Percentiles rank a stretch among this genome's conserved stretches.
These are phyloP conservation scores for Frankliniella intonsa DNA, from an alignment of 2,888 invertebrate genomes.

Conservation along the genomic window DNA sequence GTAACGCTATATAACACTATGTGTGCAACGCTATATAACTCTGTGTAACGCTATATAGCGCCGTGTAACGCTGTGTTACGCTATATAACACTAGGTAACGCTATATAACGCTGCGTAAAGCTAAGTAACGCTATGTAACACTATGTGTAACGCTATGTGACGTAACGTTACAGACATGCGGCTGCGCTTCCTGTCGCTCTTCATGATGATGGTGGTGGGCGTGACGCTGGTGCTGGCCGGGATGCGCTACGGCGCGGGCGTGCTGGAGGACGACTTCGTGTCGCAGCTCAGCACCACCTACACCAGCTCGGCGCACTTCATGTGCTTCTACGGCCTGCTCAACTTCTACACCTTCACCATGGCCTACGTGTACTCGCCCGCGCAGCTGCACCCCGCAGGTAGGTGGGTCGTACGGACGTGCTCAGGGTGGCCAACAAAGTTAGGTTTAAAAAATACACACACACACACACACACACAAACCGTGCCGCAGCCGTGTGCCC, in stretches of 20 bases:
- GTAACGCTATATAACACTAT: too few relatives aligned
- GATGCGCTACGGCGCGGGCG: constrained; percentile 80
- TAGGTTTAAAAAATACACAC: too few relatives aligned
- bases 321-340: constrained; percentile 88
- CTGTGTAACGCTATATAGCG: too few relatives aligned
- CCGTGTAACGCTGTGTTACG: too few relatives aligned
- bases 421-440: too few relatives aligned
- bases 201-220: constrained; percentile 72
- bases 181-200: constrained; percentile 80
- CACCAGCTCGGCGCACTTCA: constrained; percentile 89
- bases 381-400: constrained; percentile 48
- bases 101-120: too few relatives aligned
- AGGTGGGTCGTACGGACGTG: too few relatives aligned
- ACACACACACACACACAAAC: too few relatives aligned
- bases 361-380: constrained; percentile 92
- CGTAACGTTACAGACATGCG: constrained; percentile 68
- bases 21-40: too few relatives aligned
- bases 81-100: too few relatives aligned
- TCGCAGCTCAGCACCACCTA: constrained; percentile 81
- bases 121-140: not conserved
- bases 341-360: constrained; percentile 92
- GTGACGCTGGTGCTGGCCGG: constrained; percentile 51
- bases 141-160: not conserved
- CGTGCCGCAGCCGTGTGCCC: too few relatives aligned
- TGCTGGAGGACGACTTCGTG: constrained; percentile 91